Percentiles rank a stretch among this genome's conserved stretches.
These are phyloP conservation scores for Crax fasciolata DNA, from an alignment of 2,797 vertebrate genomes.

Conservation along the genomic window DNA sequence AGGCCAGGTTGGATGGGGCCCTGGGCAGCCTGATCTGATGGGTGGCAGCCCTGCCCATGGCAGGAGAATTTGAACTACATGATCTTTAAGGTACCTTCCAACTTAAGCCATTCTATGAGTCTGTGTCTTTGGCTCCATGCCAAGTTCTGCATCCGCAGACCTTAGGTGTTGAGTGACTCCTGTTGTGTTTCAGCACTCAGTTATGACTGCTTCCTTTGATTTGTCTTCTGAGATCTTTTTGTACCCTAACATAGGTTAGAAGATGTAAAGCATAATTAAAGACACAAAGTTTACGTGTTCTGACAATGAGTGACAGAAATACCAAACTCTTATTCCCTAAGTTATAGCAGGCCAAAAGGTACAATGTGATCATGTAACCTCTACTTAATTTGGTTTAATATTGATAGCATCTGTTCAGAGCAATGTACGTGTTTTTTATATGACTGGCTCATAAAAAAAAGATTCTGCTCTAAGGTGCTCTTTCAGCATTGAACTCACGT, in stretches of 20 bases:
- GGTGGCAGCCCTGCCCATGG: not conserved
- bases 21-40: not conserved
- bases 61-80: not conserved
- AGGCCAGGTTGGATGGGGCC: not conserved
- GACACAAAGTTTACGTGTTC: slow-evolving; percentile 5
- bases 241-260: not conserved
- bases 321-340: not conserved
- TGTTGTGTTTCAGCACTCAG: not conserved
- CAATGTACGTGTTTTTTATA: not conserved
- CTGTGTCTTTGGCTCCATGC: not conserved
- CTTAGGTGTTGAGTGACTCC: not conserved
- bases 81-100: not conserved
- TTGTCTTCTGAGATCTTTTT: not conserved
- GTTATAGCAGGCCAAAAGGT: not conserved
- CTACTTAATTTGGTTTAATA: slow-evolving; percentile 7
- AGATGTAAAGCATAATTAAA: slow-evolving; percentile 21
- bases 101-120: not conserved
- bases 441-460: not conserved
- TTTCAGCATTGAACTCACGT: not conserved
- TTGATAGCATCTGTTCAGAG: slow-evolving; percentile 19
- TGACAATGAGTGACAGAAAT: slow-evolving; percentile 1
- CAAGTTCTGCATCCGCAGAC: not conserved
- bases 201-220: not conserved
- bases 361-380: not conserved
- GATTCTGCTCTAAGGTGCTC: not conserved